Evolutionary conservation across 2,888 invertebrate species (phyloP).

Genomic region (Acrobasis repandana): DNA sequence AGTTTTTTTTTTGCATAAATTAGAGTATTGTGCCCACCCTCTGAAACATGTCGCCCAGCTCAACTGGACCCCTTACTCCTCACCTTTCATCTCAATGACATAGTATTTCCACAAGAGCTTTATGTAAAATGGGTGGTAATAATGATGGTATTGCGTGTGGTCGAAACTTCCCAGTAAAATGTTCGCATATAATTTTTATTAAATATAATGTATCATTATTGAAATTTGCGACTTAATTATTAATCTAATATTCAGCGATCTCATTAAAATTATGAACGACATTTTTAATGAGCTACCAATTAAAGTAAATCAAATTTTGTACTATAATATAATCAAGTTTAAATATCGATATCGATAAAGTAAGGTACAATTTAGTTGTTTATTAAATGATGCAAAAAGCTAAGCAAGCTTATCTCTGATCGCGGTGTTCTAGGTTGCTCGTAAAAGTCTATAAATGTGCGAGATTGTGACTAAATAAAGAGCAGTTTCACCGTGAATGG

Average conservation of each 20-base stretch:
- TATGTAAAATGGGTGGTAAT: conserved; percentile 44
- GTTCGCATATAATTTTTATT: conserved; percentile 50
- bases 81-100: conserved; percentile 32
- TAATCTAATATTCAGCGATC: conserved; percentile 51
- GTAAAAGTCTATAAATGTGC: conserved; percentile 53
- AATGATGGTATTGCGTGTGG: conserved; percentile 67
- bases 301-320: conserved; percentile 51
- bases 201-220: conserved; percentile 45
- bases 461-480: conserved; percentile 65
- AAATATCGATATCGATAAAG: conserved; percentile 52
- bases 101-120: conserved; percentile 38
- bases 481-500: conserved; percentile 69
- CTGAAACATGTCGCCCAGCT: conserved; percentile 49
- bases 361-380: conserved; percentile 40
- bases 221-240: conserved; percentile 41
- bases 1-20: conserved; percentile 51
- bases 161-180: conserved; percentile 49
- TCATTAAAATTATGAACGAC: conserved; percentile 51
- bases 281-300: conserved; percentile 49
- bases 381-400: conserved; percentile 33
- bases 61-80: conserved; percentile 38
- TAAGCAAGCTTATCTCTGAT: conserved; percentile 25
- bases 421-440: conserved; percentile 46
- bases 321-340: conserved; percentile 49
- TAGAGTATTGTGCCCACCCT: conserved; percentile 58